Conservation (phyloP, 2,797 vertebrate species). For the Megaceryle alcyon region DNA sequence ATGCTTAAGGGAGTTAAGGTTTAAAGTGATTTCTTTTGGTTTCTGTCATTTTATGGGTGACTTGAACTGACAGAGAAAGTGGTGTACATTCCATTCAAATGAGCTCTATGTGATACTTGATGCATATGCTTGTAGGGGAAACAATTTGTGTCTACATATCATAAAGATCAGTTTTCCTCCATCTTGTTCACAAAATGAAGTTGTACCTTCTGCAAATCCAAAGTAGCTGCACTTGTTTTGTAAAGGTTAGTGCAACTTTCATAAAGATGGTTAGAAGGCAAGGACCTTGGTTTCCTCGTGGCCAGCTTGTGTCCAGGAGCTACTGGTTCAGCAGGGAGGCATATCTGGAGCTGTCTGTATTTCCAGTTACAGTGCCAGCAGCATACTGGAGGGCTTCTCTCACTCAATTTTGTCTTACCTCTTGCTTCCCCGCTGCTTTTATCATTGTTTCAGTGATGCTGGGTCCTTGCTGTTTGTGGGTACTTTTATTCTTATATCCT, state of each 20-base stretch:
- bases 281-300: background rate
- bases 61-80: background rate
- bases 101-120: background rate
- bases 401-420: background rate
- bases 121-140: fast-evolving
- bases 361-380: background rate
- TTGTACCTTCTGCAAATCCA: background rate
- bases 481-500: background rate
- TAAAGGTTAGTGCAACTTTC: background rate
- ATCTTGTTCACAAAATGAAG: background rate
- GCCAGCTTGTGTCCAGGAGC: background rate
- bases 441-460: background rate
- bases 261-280: background rate
- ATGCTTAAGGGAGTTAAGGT: background rate
- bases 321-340: background rate
- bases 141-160: background rate
- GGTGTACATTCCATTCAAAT: background rate
- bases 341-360: background rate
- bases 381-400: background rate
- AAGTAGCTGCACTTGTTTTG: background rate
- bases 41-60: background rate
- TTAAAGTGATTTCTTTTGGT: background rate
- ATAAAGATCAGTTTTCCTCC: background rate
- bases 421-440: background rate
- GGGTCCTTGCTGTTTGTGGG: background rate